phyloP scores from a whole-genome alignment of 2,888 invertebrate genomes.

The Archips xylosteana region DNA sequence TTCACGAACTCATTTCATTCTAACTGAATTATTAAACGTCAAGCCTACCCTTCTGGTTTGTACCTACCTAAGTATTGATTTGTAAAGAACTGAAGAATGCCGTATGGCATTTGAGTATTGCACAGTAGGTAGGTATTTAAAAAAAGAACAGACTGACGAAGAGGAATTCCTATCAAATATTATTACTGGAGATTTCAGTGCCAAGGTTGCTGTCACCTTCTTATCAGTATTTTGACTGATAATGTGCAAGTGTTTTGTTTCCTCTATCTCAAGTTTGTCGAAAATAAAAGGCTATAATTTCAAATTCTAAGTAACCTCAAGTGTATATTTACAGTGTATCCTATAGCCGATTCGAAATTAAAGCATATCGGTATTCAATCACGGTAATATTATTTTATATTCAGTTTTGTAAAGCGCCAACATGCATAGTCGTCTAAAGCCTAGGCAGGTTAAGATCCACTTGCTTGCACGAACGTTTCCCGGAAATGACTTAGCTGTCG shows the following conservation, averaged over 20 bases:
- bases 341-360: constrained; percentile 1
- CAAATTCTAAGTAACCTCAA: neutral
- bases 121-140: neutral
- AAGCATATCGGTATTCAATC: neutral
- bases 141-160: neutral
- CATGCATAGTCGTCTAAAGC: constrained; percentile 7
- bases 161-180: neutral
- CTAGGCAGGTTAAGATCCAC: neutral
- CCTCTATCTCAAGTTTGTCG: neutral
- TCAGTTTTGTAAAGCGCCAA: neutral
- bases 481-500: neutral
- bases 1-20: too few species aligned
- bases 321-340: constrained; percentile 9
- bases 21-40: neutral
- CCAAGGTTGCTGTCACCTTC: neutral
- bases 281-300: neutral
- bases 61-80: neutral
- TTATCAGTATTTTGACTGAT: constrained; percentile 1
- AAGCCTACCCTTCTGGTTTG: neutral
- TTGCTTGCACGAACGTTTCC: constrained; percentile 3
- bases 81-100: neutral
- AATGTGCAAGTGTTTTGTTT: neutral
- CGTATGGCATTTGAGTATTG: too few species aligned
- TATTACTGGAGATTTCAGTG: constrained; percentile 5
- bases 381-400: neutral